Evolutionary conservation across 2,113 vertebrate genomes (phyloP), one percentile per base, ranked within the genome.

Genomic region (Hippocampus abdominalis): DNA sequence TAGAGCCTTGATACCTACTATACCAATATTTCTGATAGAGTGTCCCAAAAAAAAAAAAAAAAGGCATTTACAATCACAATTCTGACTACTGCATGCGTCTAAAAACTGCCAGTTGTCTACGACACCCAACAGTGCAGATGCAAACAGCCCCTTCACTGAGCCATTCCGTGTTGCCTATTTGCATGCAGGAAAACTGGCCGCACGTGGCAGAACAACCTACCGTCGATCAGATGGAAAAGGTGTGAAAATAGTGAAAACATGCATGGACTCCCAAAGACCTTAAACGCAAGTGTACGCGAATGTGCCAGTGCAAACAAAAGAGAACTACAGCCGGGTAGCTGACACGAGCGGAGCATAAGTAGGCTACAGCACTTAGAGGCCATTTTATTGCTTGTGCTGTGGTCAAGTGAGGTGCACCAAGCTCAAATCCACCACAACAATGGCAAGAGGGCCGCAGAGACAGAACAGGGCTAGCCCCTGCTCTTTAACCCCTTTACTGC

Each of bases 341-440:
- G 84, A 89, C 88, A 88, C 89, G 82, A 87, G 79, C 89, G 82
- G 80, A 88, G 81, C 75, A 84, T 73, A 4, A 3, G 61, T 83
- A 89, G 80, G 87, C 89, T 84, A 66, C 77, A 81, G 89, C 87
- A 91, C 90, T 92, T 90, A 91, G 87, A 90, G 89, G 89, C 89
- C 89, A 92, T 93, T 93, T 92, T 91, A 91, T 90, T 91, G 89
- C 92, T 89, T 89, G 57, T 87, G 90, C 92, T 91, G 89, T 92
- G 92, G 92, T 93, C 92, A 93, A 92, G 91, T 92, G 92, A 92
- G 92, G 92, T 90, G 88, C 90, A 89, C 85, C 80, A 73, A 90
- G 91, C 91, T 91, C 92, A 92, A 90, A 90, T 90, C 90, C 91
- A 87, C 86, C 85, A 80, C 89, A 92, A 93, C 91, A 93, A 93